These are phyloP conservation scores for Telmatherina bonti DNA, from an alignment of 2,797 vertebrate genomes.

Conservation along the genomic window DNA sequence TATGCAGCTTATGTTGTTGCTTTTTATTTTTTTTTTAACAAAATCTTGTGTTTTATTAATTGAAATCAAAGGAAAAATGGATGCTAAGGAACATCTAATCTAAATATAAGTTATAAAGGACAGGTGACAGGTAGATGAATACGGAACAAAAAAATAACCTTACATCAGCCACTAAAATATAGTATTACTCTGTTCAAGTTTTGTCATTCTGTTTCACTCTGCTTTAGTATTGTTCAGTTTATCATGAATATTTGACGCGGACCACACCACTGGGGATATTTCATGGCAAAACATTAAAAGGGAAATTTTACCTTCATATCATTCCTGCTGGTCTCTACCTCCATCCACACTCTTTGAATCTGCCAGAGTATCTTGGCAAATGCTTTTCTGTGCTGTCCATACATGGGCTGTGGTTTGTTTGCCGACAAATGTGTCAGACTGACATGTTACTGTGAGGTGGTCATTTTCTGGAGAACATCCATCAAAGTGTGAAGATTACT, in stretches of 20 bases:
- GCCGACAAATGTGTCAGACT: no score
- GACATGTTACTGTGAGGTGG: no score
- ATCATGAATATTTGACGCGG: slow-evolving; percentile 4
- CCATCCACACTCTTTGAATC: not conserved
- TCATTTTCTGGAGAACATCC: not conserved
- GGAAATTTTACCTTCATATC: not conserved
- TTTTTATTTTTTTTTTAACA: not conserved
- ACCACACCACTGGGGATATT: not conserved
- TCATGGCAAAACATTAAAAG: not conserved
- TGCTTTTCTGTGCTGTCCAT: not conserved
- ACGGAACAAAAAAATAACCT: slow-evolving; percentile 1
- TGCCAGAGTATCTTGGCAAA: not conserved
- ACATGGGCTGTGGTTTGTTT: not conserved
- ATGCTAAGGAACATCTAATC: not conserved
- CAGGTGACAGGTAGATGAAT: not conserved
- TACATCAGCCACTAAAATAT: slow-evolving; percentile 1
- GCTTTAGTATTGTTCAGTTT: no score
- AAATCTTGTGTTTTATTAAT: not conserved
- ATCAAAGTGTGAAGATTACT: no score
- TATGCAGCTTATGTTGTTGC: not conserved
- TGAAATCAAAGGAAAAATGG: not conserved
- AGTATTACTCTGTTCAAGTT: not conserved
- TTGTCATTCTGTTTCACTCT: no score
- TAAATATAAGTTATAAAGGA: not conserved
- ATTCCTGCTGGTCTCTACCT: not conserved